Percentiles rank a stretch among this genome's conserved stretches.
Evolutionary conservation across 2,888 invertebrate genomes (phyloP).

Genomic region (Biston stratarius): DNA sequence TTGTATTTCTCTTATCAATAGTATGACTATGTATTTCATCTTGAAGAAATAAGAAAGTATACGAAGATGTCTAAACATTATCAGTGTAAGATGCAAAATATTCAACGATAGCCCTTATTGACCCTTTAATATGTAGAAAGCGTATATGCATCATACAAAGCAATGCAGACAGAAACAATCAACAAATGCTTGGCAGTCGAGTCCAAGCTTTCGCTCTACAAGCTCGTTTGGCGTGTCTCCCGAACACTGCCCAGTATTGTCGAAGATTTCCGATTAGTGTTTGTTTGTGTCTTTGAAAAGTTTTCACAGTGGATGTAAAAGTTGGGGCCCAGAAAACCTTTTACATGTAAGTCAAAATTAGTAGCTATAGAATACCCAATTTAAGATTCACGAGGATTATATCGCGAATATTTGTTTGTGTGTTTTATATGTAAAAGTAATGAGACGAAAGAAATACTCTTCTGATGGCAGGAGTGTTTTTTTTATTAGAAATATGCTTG

Average conservation of each 20-base stretch:
- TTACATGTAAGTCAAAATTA: conserved; percentile 6
- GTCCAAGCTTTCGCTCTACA: conserved; percentile 46
- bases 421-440: no score
- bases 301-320: conserved; percentile 9
- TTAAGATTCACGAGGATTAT: no score
- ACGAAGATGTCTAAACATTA: no score
- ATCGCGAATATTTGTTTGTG: no score
- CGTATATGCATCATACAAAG: conserved; percentile 1
- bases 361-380: background rate
- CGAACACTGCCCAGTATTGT: conserved; percentile 41
- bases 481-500: no score
- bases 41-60: no score
- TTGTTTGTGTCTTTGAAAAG: conserved; percentile 19
- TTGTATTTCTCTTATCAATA: no score
- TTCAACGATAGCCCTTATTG: background rate
- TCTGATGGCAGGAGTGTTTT: no score
- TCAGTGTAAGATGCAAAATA: background rate
- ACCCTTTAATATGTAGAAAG: background rate
- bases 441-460: no score
- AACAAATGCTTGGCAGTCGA: conserved; percentile 48
- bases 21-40: no score
- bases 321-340: background rate
- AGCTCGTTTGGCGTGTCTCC: conserved; percentile 44
- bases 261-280: conserved; percentile 32
- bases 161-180: conserved; percentile 30